Conservation (phyloP, 2,797 vertebrate genomes). For the Epinephelus awoara region DNA sequence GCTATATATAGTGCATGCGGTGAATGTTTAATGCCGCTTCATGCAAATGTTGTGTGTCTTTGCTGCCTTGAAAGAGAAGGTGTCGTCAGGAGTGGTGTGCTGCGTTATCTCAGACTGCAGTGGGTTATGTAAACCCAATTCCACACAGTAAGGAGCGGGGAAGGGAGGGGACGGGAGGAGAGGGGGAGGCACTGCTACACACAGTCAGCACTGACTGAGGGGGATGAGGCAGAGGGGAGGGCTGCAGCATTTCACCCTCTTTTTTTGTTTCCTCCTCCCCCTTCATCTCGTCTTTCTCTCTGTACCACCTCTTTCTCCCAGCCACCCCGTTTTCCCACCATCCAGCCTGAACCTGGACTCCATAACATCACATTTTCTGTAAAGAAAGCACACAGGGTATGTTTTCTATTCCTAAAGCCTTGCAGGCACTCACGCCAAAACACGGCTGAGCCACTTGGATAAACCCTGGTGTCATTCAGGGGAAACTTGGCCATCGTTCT, state of each 20-base stretch:
- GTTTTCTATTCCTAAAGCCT: slow-evolving; percentile 1
- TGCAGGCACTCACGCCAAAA: slow-evolving; percentile 6
- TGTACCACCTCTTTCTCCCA: slow-evolving; percentile 13
- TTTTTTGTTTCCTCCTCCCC: slow-evolving; percentile 15
- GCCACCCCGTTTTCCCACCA: slow-evolving; percentile 2
- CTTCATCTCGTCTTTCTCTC: slow-evolving; percentile 24
- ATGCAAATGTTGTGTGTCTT: slow-evolving; percentile 39
- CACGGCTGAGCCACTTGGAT: slow-evolving; percentile 17
- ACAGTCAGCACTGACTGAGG: slow-evolving; percentile 57
- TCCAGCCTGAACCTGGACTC: slow-evolving; percentile 15
- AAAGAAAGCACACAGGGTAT: not conserved
- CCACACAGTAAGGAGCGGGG: slow-evolving; percentile 54
- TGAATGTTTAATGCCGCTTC: slow-evolving; percentile 47
- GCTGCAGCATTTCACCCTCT: slow-evolving; percentile 75
- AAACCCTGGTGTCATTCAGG: slow-evolving; percentile 18
- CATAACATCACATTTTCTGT: slow-evolving; percentile 33
- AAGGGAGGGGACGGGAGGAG: slow-evolving; percentile 2
- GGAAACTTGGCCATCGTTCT: slow-evolving; percentile 23
- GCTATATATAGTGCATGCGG: slow-evolving; percentile 24
- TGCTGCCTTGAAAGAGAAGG: slow-evolving; percentile 40
- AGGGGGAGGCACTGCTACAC: slow-evolving; percentile 58
- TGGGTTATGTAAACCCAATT: slow-evolving; percentile 80
- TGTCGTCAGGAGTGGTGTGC: slow-evolving; percentile 49
- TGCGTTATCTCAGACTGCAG: slow-evolving; percentile 81
- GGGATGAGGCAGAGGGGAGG: slow-evolving; percentile 63